Conservation (phyloP, 2,888 invertebrate species). For the Perdita meconis region DNA sequence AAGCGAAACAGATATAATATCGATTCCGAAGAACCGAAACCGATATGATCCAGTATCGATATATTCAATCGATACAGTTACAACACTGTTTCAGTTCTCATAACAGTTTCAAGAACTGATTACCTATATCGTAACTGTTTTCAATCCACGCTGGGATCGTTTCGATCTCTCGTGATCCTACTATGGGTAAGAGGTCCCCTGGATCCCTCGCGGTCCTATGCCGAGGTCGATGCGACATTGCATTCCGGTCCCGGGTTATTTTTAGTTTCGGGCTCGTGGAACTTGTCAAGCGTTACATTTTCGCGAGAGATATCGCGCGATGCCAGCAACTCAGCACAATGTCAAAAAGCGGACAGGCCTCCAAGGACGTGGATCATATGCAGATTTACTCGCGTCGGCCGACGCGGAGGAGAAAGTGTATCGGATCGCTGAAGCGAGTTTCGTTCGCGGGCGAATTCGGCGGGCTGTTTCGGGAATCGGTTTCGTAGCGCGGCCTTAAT, state of each 20-base stretch:
- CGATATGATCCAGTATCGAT: no score
- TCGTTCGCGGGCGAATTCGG: neutral
- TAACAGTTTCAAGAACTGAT: no score
- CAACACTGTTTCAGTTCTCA: no score
- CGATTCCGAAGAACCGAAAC: no score
- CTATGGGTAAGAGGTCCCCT: no score
- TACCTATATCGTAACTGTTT: no score
- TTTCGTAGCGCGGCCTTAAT: no score
- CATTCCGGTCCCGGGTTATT: slow-evolving; percentile 21
- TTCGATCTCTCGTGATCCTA: no score
- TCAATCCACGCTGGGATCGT: no score
- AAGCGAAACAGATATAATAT: no score
- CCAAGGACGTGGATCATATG: neutral
- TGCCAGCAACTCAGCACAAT: slow-evolving; percentile 20
- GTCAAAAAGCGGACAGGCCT: slow-evolving; percentile 13
- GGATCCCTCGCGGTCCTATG: neutral
- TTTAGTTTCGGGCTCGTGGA: slow-evolving; percentile 24
- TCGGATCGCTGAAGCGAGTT: neutral
- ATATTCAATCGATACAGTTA: no score
- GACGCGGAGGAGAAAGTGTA: neutral
- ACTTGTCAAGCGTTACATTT: slow-evolving; percentile 9
- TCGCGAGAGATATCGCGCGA: neutral
- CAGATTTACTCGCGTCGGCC: neutral
- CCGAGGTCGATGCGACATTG: neutral
- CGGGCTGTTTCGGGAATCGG: no score